Conservation (phyloP, 2,888 invertebrate species). For the Ptilodon capucinus region DNA sequence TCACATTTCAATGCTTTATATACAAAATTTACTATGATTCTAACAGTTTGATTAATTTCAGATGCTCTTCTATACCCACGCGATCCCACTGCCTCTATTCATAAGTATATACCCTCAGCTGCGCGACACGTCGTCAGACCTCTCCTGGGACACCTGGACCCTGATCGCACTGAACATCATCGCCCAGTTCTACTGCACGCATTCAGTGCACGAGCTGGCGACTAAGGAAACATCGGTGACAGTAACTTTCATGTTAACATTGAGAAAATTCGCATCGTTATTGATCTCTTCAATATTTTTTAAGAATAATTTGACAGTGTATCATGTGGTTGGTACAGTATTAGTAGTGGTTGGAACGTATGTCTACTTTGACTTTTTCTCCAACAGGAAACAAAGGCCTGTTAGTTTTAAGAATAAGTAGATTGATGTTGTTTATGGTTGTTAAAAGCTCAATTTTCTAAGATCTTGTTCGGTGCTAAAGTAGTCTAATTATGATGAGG, state of each 20-base stretch:
- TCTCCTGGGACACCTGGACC: constrained; percentile 53
- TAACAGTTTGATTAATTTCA: too few relatives aligned
- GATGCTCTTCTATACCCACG: constrained; percentile 75
- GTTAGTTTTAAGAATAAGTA: constrained; percentile 51
- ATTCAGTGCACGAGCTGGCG: constrained; percentile 67
- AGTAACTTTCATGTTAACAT: constrained; percentile 68
- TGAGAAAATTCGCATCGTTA: constrained; percentile 69
- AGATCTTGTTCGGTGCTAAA: background rate
- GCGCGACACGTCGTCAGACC: constrained; percentile 33
- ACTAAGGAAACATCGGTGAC: constrained; percentile 69
- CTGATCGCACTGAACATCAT: constrained; percentile 56
- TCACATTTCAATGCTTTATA: too few relatives aligned
- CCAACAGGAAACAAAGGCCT: constrained; percentile 50
- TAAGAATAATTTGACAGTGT: constrained; percentile 67
- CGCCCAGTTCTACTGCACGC: constrained; percentile 66
- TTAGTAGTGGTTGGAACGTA: constrained; percentile 67
- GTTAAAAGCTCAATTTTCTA: background rate
- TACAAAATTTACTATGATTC: too few relatives aligned
- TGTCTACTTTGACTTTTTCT: constrained; percentile 71
- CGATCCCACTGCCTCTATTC: constrained; percentile 66
- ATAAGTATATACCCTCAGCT: constrained; percentile 57
- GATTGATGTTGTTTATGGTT: background rate
- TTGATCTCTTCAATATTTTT: constrained; percentile 68
- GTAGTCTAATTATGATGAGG: background rate
- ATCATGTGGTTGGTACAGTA: constrained; percentile 61